Conservation (phyloP, 2,113 vertebrate genomes). For the Daphoenositta chrysoptera region DNA sequence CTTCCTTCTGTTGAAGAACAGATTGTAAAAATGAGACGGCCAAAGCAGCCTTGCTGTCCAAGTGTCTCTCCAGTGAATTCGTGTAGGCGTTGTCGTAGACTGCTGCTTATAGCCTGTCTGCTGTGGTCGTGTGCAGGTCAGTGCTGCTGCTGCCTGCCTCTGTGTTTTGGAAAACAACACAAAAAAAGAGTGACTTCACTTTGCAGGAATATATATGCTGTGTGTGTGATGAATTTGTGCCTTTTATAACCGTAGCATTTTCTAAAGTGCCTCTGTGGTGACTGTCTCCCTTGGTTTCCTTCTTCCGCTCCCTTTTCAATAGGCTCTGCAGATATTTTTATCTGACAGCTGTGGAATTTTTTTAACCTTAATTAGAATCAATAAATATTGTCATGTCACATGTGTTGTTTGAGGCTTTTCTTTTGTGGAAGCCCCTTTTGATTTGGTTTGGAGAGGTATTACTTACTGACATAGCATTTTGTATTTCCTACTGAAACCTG, state of each 20-base stretch:
- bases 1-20: not conserved
- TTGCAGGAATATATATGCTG: constrained; percentile 45
- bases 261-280: constrained; percentile 71
- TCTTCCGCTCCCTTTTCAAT: constrained; percentile 38
- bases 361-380: constrained; percentile 50
- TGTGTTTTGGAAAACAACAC: not conserved
- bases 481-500: not conserved
- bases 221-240: constrained; percentile 63
- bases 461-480: not conserved
- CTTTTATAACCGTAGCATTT: constrained; percentile 66
- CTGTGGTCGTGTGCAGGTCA: constrained; percentile 18
- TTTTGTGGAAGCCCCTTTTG: not conserved
- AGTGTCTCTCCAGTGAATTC: not conserved
- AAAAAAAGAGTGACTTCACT: constrained; percentile 29
- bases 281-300: constrained; percentile 48
- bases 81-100: not conserved
- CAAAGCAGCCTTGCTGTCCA: constrained; percentile 1
- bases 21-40: not conserved
- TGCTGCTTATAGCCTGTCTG: not conserved
- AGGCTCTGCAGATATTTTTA: constrained; percentile 56
- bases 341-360: constrained; percentile 57
- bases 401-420: not conserved
- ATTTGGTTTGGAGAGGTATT: not conserved
- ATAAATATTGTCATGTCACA: constrained; percentile 56
- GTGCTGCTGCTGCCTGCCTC: constrained; percentile 39